Conservation (phyloP, 2,113 vertebrate genomes). For the Ivindomyrus marchei region DNA sequence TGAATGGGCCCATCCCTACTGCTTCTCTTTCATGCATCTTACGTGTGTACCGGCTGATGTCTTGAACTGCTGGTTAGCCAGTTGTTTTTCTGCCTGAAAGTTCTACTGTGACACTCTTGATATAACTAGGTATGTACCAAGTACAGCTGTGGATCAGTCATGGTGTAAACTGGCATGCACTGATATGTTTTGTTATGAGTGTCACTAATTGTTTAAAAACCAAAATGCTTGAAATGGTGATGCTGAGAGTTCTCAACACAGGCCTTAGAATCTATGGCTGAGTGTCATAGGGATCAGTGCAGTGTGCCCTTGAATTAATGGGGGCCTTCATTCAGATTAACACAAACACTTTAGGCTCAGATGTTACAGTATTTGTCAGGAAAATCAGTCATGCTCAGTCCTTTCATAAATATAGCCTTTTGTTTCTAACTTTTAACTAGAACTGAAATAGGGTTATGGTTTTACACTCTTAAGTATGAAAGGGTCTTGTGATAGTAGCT, state of each 20-base stretch:
- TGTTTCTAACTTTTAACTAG: not conserved
- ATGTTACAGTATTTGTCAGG: not conserved
- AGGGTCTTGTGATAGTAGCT: not conserved
- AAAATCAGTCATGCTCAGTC: not conserved
- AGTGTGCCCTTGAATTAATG: not conserved
- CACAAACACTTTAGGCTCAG: not conserved
- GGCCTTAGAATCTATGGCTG: not conserved
- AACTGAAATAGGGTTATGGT: not conserved
- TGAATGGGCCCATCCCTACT: not conserved
- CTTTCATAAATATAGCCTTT: not conserved
- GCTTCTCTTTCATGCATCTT: not conserved
- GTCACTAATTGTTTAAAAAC: not conserved
- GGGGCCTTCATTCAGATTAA: not conserved
- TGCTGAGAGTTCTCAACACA: not conserved
- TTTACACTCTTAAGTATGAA: not conserved
- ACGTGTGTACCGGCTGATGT: not conserved
- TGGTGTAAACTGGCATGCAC: not conserved
- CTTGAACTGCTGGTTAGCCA: not conserved
- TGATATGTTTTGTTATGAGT: not conserved
- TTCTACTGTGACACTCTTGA: not conserved
- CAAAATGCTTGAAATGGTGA: not conserved
- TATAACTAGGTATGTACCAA: slow-evolving; percentile 12
- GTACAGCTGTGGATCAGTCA: not conserved
- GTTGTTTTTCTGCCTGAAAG: not conserved
- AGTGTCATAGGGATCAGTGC: not conserved